These are phyloP conservation scores for Irena cyanogastra DNA, from an alignment of 2,113 vertebrate species.

Conservation along the genomic window DNA sequence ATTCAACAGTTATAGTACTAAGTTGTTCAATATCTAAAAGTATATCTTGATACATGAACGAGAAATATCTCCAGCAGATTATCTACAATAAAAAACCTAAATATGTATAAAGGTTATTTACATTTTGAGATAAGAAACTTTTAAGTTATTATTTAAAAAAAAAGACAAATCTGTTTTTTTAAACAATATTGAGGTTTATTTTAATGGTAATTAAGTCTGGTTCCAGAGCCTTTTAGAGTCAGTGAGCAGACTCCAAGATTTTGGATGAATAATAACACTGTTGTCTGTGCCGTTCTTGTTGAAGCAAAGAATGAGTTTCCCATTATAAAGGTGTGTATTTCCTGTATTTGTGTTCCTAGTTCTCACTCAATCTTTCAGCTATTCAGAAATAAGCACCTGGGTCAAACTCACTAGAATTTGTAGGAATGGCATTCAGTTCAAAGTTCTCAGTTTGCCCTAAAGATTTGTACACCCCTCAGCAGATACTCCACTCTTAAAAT, in stretches of 20 bases:
- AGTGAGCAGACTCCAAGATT: neutral
- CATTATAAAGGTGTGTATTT: neutral
- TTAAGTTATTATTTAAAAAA: neutral
- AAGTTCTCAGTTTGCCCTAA: neutral
- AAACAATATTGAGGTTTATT: neutral
- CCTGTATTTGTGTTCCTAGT: neutral
- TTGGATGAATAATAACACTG: neutral
- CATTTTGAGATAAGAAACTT: neutral
- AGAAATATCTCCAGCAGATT: neutral
- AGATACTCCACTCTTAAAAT: neutral
- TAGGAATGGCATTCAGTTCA: neutral
- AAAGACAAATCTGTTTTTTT: neutral
- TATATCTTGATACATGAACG: neutral
- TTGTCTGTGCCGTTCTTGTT: neutral
- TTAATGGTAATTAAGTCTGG: neutral
- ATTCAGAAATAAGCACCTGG: neutral
- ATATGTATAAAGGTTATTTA: neutral
- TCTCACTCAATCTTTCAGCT: neutral
- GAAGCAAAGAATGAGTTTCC: neutral
- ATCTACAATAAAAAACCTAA: neutral
- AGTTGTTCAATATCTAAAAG: neutral
- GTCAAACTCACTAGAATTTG: neutral
- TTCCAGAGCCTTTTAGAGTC: neutral
- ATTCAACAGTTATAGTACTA: neutral
- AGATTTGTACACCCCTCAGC: neutral